Evolutionary conservation across 2,888 invertebrate species (phyloP).

Genomic region (Chydorus sphaericus): DNA sequence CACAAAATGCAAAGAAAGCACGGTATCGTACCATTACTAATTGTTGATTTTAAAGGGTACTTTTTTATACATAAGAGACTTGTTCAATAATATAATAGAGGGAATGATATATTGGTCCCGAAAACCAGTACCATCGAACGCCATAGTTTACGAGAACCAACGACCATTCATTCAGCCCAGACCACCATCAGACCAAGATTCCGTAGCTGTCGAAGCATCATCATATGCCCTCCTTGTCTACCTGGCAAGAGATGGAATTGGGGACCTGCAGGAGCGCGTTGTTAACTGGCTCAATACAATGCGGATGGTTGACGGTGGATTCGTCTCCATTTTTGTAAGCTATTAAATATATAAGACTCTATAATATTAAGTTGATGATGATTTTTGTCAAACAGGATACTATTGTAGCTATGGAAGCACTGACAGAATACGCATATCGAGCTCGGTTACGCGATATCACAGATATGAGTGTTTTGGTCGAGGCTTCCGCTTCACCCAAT

Average conservation of each 20-base stretch:
- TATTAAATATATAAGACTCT: neutral
- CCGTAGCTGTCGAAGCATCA: constrained; percentile 37
- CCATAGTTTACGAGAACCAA: constrained; percentile 29
- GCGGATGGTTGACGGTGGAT: constrained; percentile 30
- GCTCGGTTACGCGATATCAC: constrained; percentile 32
- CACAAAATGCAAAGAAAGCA: constrained; percentile 23
- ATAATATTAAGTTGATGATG: neutral
- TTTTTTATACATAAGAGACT: too few relatives aligned
- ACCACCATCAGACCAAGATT: constrained; percentile 32
- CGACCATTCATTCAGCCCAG: constrained; percentile 31
- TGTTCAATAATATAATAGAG: constrained; percentile 25
- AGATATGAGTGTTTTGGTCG: constrained; percentile 28
- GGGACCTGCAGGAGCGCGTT: constrained; percentile 28
- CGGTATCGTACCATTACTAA: constrained; percentile 19
- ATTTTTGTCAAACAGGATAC: constrained; percentile 29
- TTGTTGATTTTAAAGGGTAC: neutral
- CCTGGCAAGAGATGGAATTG: constrained; percentile 29
- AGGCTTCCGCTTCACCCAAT: constrained; percentile 25
- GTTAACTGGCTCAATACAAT: constrained; percentile 32
- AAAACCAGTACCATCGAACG: constrained; percentile 23
- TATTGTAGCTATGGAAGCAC: constrained; percentile 35
- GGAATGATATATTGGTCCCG: constrained; percentile 32
- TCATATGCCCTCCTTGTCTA: constrained; percentile 37
- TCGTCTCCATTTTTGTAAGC: constrained; percentile 30
- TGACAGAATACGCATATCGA: constrained; percentile 33